phyloP scores from a whole-genome alignment of 2,888 invertebrate genomes.

The Metallyticus violacea region DNA sequence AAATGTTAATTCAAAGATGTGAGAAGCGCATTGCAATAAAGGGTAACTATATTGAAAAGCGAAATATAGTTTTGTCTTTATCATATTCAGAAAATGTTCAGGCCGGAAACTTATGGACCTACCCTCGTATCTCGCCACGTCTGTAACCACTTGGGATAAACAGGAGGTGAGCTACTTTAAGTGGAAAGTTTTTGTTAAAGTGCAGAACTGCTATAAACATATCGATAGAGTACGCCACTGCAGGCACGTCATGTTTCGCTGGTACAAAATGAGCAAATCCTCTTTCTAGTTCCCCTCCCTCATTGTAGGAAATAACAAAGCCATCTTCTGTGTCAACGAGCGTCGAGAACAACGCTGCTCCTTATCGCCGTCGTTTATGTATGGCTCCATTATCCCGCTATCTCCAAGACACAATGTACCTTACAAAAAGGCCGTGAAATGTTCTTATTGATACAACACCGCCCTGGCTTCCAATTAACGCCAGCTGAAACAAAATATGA shows the following conservation, averaged over 20 bases:
- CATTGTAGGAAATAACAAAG: background rate
- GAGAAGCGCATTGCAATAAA: too few species aligned
- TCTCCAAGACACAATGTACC: background rate
- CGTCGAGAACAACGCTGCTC: background rate
- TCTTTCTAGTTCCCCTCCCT: background rate
- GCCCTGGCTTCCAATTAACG: background rate
- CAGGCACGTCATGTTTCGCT: background rate
- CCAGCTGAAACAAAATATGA: background rate
- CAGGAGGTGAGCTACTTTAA: too few species aligned
- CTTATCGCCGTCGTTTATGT: background rate
- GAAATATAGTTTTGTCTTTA: too few species aligned
- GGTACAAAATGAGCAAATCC: constrained; percentile 2
- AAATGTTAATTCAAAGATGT: too few species aligned
- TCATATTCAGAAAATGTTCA: too few species aligned
- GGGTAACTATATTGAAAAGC: too few species aligned
- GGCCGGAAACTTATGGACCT: too few species aligned
- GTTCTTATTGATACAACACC: background rate
- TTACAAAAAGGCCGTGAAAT: background rate
- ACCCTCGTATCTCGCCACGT: too few species aligned
- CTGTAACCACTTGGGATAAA: too few species aligned
- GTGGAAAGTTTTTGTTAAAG: too few species aligned
- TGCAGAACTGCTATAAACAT: too few species aligned
- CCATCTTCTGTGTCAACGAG: background rate
- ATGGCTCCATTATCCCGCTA: background rate
- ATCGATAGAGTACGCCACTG: background rate